These are phyloP conservation scores for Drosophila lacertosa DNA, from an alignment of 1,140 invertebrate species.

Conservation along the genomic window DNA sequence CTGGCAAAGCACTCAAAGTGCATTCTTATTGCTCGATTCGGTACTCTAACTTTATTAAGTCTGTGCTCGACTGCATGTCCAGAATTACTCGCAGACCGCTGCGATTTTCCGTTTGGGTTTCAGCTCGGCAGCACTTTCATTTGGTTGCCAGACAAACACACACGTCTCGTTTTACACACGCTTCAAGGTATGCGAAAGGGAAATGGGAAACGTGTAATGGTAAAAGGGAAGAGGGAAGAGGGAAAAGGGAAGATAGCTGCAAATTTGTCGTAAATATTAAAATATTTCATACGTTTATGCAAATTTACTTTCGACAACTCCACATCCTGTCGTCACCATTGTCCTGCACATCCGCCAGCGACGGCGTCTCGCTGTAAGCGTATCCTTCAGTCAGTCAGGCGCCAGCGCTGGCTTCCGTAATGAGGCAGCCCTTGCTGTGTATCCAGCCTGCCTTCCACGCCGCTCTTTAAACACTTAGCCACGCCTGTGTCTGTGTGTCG, in stretches of 20 bases:
- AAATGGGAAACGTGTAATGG: conserved; percentile 10
- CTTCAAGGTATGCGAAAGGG: conserved; percentile 37
- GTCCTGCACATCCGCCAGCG: not conserved
- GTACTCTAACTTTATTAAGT: conserved; percentile 62
- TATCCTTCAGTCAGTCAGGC: not conserved
- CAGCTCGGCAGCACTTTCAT: conserved; percentile 12
- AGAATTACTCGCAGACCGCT: not conserved
- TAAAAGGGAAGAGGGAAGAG: not conserved
- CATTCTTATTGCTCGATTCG: conserved; percentile 47
- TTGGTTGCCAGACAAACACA: not conserved
- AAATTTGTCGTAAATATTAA: conserved; percentile 82
- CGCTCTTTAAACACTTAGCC: conserved; percentile 52
- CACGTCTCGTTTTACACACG: not conserved
- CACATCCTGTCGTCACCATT: conserved; percentile 60
- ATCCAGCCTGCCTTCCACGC: conserved; percentile 12
- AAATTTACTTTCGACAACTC: conserved; percentile 78
- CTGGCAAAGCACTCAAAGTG: not conserved
- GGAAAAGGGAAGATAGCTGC: conserved; percentile 42
- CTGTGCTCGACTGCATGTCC: conserved; percentile 26
- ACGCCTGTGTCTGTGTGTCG: conserved; percentile 1
- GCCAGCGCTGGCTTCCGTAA: conserved; percentile 42
- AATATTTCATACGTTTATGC: conserved; percentile 81
- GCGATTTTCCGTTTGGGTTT: too few species aligned
- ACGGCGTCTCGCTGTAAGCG: not conserved
- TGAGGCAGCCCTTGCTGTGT: conserved; percentile 35